Percentiles rank a stretch among this genome's conserved stretches.
phyloP scores from a whole-genome alignment of 2,113 vertebrate genomes.

The Leiothrix lutea region DNA sequence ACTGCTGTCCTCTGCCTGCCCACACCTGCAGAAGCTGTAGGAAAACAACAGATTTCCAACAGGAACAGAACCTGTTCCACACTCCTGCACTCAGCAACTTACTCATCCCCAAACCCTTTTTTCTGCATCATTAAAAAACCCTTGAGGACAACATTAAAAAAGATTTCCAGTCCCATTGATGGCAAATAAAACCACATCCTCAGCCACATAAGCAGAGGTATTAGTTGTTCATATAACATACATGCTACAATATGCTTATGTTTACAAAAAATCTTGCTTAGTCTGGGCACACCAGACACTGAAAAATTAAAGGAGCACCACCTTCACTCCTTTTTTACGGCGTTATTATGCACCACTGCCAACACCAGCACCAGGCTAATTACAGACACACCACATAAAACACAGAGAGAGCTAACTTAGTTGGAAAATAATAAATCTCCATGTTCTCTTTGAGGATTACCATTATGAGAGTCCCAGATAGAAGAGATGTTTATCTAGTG shows the following conservation, averaged over 20 bases:
- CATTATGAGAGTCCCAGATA: not conserved
- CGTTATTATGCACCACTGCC: not conserved
- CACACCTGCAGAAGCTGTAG: not conserved
- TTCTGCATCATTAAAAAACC: not conserved
- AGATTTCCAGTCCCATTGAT: not conserved
- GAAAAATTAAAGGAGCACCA: not conserved
- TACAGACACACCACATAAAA: not conserved
- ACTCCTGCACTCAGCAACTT: not conserved
- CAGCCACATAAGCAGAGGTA: not conserved
- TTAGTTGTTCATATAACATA: not conserved
- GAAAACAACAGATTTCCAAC: not conserved
- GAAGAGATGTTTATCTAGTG: not conserved
- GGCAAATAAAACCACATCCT: not conserved
- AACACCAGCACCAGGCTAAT: not conserved
- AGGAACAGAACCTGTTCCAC: not conserved
- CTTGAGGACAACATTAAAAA: not conserved
- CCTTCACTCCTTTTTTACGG: not conserved
- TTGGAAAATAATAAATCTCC: not conserved
- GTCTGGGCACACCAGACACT: not conserved
- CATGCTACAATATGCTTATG: not conserved
- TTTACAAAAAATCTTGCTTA: not conserved
- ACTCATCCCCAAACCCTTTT: not conserved
- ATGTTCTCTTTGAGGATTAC: not conserved
- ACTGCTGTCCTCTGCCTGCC: not conserved
- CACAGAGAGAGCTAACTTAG: not conserved